These are phyloP conservation scores for Enteromius fasciolatus DNA, from an alignment of 2,797 vertebrate species.

Conservation along the genomic window DNA sequence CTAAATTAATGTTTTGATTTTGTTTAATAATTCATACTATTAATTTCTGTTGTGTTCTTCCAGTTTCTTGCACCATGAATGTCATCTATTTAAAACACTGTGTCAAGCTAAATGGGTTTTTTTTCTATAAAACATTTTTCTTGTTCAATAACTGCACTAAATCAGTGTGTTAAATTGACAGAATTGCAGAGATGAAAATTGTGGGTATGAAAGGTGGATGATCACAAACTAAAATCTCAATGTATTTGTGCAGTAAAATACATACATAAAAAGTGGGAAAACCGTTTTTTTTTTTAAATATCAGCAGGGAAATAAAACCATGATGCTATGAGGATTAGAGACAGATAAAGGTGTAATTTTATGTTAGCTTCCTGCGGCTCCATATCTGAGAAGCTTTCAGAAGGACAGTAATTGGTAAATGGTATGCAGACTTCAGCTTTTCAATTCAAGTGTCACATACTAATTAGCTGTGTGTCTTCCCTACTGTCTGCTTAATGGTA, in stretches of 20 bases:
- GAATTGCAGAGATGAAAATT: not conserved
- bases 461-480: constrained; percentile 63
- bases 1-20: not conserved
- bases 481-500: constrained; percentile 62
- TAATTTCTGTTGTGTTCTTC: not conserved
- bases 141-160: not conserved
- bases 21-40: not conserved
- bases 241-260: not conserved
- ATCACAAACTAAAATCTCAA: constrained; percentile 13
- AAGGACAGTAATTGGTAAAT: constrained; percentile 44
- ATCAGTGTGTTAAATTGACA: not conserved
- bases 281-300: constrained; percentile 13
- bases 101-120: not conserved
- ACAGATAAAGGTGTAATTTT: constrained; percentile 35
- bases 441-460: constrained; percentile 57
- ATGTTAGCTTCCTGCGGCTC: constrained; percentile 23
- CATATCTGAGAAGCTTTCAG: constrained; percentile 20
- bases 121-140: not conserved
- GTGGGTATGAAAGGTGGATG: not conserved
- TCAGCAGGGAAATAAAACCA: constrained; percentile 44
- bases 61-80: not conserved
- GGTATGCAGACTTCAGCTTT: constrained; percentile 37
- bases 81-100: not conserved
- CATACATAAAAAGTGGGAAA: not conserved
- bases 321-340: constrained; percentile 28